phyloP scores from a whole-genome alignment of 2,888 invertebrate genomes.

The Tachina grossa region DNA sequence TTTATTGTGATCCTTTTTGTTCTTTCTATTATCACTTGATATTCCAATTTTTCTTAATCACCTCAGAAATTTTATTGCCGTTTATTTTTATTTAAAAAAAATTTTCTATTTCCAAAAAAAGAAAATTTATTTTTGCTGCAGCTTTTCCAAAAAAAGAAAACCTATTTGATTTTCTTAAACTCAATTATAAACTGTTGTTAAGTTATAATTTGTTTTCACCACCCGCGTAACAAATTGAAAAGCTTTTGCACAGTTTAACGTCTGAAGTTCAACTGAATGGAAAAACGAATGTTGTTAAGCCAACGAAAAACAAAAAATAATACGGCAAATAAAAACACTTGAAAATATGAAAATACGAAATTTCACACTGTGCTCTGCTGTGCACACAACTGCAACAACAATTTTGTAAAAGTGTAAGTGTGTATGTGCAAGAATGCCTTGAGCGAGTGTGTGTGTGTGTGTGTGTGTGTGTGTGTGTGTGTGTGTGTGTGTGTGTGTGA shows the following conservation, averaged over 20 bases:
- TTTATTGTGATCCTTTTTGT: not conserved
- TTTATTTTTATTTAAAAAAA: not conserved
- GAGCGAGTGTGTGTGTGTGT: not conserved
- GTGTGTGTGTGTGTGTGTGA: constrained; percentile 1
- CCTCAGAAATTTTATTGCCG: not conserved
- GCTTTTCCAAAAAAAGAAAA: constrained; percentile 4
- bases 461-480: not conserved
- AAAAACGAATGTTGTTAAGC: constrained; percentile 69
- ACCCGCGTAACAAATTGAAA: constrained; percentile 74
- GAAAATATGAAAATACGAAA: constrained; percentile 53
- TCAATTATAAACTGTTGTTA: constrained; percentile 15
- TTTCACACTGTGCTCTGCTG: constrained; percentile 67
- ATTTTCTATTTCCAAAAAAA: not conserved
- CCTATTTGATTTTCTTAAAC: constrained; percentile 14
- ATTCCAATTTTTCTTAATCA: not conserved
- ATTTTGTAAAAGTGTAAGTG: not conserved
- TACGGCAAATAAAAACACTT: not conserved
- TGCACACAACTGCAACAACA: constrained; percentile 46
- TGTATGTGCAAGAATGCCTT: not conserved
- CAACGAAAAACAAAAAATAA: constrained; percentile 59
- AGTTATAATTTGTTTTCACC: constrained; percentile 61
- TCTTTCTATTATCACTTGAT: not conserved
- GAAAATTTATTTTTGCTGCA: not conserved
- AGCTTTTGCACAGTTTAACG: constrained; percentile 82
- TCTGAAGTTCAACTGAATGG: constrained; percentile 81